These are phyloP conservation scores for Paracentrotus lividus DNA, from an alignment of 53 echinoderm and acorn worm genomes.

Conservation along the genomic window DNA sequence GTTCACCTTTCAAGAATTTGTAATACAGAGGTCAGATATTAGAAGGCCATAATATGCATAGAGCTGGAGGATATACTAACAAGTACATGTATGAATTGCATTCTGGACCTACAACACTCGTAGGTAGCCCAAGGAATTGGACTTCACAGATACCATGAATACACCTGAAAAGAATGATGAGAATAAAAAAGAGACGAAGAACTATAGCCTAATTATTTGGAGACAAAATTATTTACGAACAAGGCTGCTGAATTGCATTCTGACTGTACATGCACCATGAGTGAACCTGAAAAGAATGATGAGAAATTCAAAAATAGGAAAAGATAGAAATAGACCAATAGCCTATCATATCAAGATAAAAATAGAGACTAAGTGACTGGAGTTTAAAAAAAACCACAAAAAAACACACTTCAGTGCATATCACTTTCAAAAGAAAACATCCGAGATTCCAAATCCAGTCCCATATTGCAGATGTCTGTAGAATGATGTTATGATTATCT, in stretches of 20 bases:
- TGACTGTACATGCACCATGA: neutral
- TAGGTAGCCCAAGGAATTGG: no score
- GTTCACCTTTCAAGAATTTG: conserved; percentile 55
- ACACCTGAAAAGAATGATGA: no score
- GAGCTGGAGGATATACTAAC: no score
- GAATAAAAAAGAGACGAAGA: no score
- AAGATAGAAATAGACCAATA: neutral
- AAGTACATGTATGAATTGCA: no score
- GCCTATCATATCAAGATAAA: neutral
- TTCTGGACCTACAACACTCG: no score
- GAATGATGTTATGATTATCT: neutral
- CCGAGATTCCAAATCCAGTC: neutral
- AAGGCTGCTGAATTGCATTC: neutral
- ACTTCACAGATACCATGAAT: no score
- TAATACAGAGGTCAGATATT: conserved; percentile 16
- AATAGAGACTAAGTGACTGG: no score
- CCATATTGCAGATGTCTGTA: neutral
- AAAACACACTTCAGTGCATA: neutral
- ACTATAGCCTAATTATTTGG: no score
- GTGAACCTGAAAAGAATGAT: neutral
- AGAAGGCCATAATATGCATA: no score
- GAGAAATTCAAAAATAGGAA: neutral
- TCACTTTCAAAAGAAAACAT: neutral
- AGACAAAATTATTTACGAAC: no score
- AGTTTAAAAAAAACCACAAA: neutral